Evolutionary conservation across 2,797 vertebrate genomes (phyloP).

Genomic region (Psittacula echo): DNA sequence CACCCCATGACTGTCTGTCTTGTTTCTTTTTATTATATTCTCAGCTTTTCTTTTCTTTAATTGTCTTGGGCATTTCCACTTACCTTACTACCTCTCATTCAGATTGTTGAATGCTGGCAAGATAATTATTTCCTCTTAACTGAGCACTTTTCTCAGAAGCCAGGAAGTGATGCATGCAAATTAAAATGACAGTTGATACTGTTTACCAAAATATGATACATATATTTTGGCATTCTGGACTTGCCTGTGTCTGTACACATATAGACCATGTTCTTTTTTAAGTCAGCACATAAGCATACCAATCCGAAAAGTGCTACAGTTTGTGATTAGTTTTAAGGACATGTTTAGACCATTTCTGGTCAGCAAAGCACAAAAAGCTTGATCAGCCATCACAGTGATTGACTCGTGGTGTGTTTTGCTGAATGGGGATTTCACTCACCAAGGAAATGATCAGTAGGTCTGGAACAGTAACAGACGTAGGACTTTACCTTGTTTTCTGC

Average conservation of each 20-base stretch:
- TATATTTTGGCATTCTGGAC: background rate
- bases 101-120: background rate
- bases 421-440: background rate
- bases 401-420: background rate
- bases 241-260: background rate
- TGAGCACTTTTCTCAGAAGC: background rate
- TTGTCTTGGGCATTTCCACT: background rate
- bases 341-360: background rate
- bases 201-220: background rate
- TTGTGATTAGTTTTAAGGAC: background rate
- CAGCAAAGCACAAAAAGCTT: background rate
- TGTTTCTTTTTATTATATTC: background rate
- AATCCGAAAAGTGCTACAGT: background rate
- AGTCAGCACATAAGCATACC: background rate
- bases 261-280: background rate
- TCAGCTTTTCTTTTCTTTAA: background rate
- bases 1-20: background rate
- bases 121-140: background rate
- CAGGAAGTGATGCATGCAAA: background rate
- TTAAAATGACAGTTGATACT: background rate
- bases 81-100: background rate
- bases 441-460: background rate
- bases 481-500: background rate
- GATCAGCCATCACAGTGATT: background rate
- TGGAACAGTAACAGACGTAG: background rate